Evolutionary conservation across 2,113 vertebrate genomes (phyloP).

Genomic region (Xiphophorus couchianus): DNA sequence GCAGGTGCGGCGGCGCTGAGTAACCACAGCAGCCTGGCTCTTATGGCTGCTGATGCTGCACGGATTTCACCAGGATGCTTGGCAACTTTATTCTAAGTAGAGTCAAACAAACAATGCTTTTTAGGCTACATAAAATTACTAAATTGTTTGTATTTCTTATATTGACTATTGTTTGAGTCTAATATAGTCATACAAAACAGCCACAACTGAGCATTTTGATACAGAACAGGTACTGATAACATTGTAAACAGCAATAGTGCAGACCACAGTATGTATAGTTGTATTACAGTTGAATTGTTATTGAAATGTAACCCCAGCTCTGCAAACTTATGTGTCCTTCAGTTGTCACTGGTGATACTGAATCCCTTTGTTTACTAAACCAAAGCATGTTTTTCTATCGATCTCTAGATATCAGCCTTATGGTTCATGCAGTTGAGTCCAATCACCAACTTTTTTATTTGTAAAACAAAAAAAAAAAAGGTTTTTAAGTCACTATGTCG

Average conservation of each 20-base stretch:
- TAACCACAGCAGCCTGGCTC: slow-evolving; percentile 31
- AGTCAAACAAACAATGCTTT: not conserved
- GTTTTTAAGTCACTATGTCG: no score
- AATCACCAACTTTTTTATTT: not conserved
- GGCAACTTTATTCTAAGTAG: not conserved
- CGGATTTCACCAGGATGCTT: slow-evolving; percentile 16
- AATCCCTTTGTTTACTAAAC: slow-evolving; percentile 2
- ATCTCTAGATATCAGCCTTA: slow-evolving; percentile 34
- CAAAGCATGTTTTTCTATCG: slow-evolving; percentile 15
- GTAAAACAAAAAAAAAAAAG: slow-evolving; percentile 3
- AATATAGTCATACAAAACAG: not conserved
- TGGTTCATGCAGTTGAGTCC: slow-evolving; percentile 6
- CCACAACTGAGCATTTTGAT: not conserved
- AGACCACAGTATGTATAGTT: not conserved
- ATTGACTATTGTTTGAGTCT: not conserved
- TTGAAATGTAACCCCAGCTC: slow-evolving; percentile 1
- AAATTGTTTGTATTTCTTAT: not conserved
- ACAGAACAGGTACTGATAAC: not conserved
- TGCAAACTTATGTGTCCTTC: slow-evolving; percentile 8
- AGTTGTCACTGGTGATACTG: slow-evolving; percentile 3
- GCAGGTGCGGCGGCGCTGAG: slow-evolving; percentile 62
- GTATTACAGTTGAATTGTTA: not conserved
- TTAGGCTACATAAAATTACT: not conserved
- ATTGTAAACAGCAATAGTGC: not conserved
- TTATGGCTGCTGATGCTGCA: slow-evolving; percentile 19